Evolutionary conservation across 2,797 vertebrate genomes (phyloP), one percentile per base, ranked within the genome.

Genomic region (Brachymystax lenok): DNA sequence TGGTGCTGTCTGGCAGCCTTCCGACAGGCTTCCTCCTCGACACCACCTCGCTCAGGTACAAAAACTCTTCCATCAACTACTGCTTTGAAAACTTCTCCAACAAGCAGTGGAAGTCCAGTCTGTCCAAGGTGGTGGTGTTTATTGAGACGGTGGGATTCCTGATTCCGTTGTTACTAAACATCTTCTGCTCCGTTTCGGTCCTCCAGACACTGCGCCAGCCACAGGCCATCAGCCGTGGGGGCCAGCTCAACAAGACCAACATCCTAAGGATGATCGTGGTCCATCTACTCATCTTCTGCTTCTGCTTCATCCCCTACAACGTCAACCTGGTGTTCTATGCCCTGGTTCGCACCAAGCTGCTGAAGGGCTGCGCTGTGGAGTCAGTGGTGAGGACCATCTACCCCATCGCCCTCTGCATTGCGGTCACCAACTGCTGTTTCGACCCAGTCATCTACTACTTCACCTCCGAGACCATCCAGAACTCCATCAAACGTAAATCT

Each of bases 391-490:
- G 96, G 84, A 96, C 93, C 21, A 96, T 98, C 92, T 98, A 99
- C 80, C 98, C 98, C 0, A 88, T 99, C 13, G 96, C 97, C 4
- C 91, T 99, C 51, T 99, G 98, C 92, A 93, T 99, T 0, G 95
- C 98, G 0, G 96, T 98, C 80, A 96, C 96, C 75, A 99, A 99
- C 92, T 99, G 98, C 79, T 99, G 97, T 75, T 99, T 99, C 82
- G 98, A 99, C 83, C 98, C 98, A 0, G 95, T 99, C 40, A 91
- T 99, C 84, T 99, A 99, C 84, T 99, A 99, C 83, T 99, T 99
- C 83, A 99, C 98, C 0, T 99, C 98, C 0, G 98, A 98, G 71
- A 96, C 96, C 0, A 97, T 99, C 82, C 96, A 99, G 87, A 98
- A 96, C 81, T 98, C 97, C 5, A 96, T 99, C 79, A 98, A 94